Base-by-base conservation (phyloP, 2,888 invertebrate species). In the Lepetodrilus schrolli region DNA sequence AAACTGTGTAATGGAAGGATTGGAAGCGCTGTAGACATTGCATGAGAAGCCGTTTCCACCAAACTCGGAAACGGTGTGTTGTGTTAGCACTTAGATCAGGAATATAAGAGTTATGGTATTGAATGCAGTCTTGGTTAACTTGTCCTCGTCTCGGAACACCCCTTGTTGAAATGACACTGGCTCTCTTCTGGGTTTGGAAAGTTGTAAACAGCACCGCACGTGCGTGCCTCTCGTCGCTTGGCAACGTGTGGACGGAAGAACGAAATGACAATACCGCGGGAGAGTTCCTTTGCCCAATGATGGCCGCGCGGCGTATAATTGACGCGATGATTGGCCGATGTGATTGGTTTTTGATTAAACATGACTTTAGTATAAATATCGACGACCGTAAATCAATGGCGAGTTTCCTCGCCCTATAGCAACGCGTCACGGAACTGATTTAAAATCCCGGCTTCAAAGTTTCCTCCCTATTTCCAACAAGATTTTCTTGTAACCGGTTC, bases 381-480 rank as follows among this genome's bases (percentile, higher is more conserved):
- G 74, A 77, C 79, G 79, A 78, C 75, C 75, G 82, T 83, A 84
- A 83, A 86, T 86, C 86, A 82, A 86, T 84, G 80, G 75, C 65
- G 74, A 79, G 80, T 79, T 83, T 84, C 83, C 82, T 80, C 81
- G 78, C 80, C 79, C 83, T 80, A 83, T 83, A 80, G 81, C 80
- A 75, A 78, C 75, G 76, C 74, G 77, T 74, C 82, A 80, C 85
- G 86, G 86, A 86, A 86, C 86, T 83, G 78, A 80, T 83, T 81
- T 84, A 84, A 86, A 84, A 84, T 83, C 82, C 79, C 78, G 80
- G 83, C 83, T 83, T 81, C 82, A 80, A 77, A 66, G 82, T 80
- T 84, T 86, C 85, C 84, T 84, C 81, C 82, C 82, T 80, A 81
- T 81, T 81, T 80, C 76, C 79, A 78, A 80, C 78, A 77, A 73